Percentiles rank a stretch among this genome's conserved stretches.
phyloP scores from a whole-genome alignment of 1,140 invertebrate species.

The Bombyx mandarina region DNA sequence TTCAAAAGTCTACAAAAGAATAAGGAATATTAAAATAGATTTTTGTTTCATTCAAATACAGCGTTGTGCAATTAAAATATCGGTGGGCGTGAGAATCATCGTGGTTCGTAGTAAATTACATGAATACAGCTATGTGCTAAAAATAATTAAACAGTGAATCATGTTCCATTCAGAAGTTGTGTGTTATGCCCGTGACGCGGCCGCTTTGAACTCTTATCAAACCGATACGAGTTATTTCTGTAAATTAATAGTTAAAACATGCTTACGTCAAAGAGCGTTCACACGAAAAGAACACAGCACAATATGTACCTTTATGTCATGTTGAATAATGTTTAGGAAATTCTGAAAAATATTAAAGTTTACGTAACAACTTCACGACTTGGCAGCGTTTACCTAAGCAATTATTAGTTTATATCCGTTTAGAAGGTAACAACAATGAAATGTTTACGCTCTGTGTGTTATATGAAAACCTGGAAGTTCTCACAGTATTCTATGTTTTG shows the following conservation, averaged over 20 bases:
- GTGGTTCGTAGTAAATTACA: constrained; percentile 58
- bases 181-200: constrained; percentile 32
- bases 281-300: background rate
- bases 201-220: constrained; percentile 27
- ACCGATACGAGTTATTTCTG: constrained; percentile 33
- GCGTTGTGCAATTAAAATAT: constrained; percentile 20
- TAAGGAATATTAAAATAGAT: background rate
- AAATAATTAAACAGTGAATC: constrained; percentile 55
- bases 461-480: no score
- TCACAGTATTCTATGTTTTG: no score
- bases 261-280: background rate
- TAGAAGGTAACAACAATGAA: no score
- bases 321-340: background rate
- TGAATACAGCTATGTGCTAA: constrained; percentile 44
- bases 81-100: constrained; percentile 36
- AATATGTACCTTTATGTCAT: background rate
- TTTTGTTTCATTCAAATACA: no score
- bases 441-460: no score
- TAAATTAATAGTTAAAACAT: constrained; percentile 26
- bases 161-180: constrained; percentile 40
- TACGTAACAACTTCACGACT: constrained; percentile 6
- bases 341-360: background rate
- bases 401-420: background rate
- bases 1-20: background rate
- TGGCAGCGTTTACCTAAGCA: constrained; percentile 7